Evolutionary conservation across 1,140 invertebrate species (phyloP).

Genomic region (Brachionus plicatilis): DNA sequence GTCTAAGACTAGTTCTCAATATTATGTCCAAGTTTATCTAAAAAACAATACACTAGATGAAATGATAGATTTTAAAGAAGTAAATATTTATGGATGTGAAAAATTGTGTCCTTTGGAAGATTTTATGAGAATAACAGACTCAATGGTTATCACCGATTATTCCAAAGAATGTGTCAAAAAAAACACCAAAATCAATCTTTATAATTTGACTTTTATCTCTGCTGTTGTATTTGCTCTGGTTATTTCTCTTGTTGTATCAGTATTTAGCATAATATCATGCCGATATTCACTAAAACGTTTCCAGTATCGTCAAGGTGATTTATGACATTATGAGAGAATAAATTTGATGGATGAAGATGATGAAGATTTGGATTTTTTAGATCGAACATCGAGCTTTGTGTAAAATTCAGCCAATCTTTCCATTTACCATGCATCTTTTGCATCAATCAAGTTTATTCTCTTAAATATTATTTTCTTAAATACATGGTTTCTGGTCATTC

Average conservation of each 20-base stretch:
- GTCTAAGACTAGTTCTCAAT: not conserved
- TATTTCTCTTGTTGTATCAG: not conserved
- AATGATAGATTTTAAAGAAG: conserved; percentile 4
- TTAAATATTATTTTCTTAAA: conserved; percentile 7
- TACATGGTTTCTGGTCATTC: not conserved
- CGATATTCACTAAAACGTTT: not conserved
- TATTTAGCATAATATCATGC: not conserved
- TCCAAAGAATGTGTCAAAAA: not conserved
- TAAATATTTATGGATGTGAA: conserved; percentile 27
- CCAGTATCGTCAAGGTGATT: not conserved
- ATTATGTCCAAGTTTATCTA: conserved; percentile 20
- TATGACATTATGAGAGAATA: conserved; percentile 41
- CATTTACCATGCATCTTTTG: not conserved
- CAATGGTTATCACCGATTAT: not conserved
- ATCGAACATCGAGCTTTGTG: not conserved
- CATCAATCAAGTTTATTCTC: not conserved
- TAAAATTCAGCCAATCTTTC: not conserved
- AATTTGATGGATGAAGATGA: conserved; percentile 38
- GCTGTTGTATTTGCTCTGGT: not conserved
- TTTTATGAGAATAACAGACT: conserved; percentile 5
- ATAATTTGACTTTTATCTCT: not conserved
- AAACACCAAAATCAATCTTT: not conserved
- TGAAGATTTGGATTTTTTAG: not conserved
- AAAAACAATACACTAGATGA: conserved; percentile 28
- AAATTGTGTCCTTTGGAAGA: conserved; percentile 10